Evolutionary conservation across 2,113 vertebrate species (phyloP), one percentile per base, ranked within the genome.

Genomic region (Eublepharis macularius): DNA sequence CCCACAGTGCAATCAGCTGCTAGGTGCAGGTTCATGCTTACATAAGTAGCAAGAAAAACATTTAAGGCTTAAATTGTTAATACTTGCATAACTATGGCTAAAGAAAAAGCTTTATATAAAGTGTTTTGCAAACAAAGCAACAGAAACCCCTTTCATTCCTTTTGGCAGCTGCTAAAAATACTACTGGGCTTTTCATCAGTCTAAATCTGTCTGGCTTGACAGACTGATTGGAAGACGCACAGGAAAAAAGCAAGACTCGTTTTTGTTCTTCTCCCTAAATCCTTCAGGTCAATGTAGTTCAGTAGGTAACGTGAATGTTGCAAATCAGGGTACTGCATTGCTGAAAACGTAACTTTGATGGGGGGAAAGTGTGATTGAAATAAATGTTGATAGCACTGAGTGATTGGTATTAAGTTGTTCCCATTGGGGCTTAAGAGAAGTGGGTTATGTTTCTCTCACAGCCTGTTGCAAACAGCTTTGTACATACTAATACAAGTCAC

Each of bases 101-200:
- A 76, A 92, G 78, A 87, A 92, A 85, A 81, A 76, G 51, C 17
- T 89, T 91, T 92, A 79, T 76, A 47, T 85, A 77, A 91, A 82
- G 29, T 90, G 36, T 36, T 91, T 89, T 87, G 83, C 88, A 89
- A 89, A 82, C 81, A 86, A 91, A 87, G 60, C 72, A 74, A 19
- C 72, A 89, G 82, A 93, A 91, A 87, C 9, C 82, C 84, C 75
- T 75, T 82, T 92, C 87, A 90, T 89, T 90, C 93, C 84, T 93
- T 80, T 79, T 91, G 86, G 84, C 45, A 17, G 74, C 82, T 89
- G 84, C 93, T 92, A 92, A 91, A 89, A 92, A 93, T 94, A 92
- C 80, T 88, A 87, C 39, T 65, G 82, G 87, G 80, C 80, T 84
- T 87, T 94, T 90, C 87, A 86, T 89, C 86, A 87, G 0, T 90